Evolutionary conservation across 2,113 vertebrate species (phyloP).

Genomic region (Patagioenas fasciata): DNA sequence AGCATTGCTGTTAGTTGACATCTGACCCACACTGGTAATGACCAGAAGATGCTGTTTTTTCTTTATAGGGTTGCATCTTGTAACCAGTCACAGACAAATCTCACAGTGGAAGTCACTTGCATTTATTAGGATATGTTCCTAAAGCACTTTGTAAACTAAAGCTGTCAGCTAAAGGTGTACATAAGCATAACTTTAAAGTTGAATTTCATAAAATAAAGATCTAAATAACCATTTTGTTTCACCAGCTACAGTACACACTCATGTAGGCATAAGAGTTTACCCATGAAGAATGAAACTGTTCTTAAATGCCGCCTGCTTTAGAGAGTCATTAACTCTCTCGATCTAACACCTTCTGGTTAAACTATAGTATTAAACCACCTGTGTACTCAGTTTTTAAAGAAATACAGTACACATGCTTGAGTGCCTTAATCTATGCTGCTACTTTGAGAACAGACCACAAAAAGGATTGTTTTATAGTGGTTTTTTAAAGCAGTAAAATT

Average conservation of each 20-base stretch:
- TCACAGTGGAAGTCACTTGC: not conserved
- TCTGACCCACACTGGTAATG: not conserved
- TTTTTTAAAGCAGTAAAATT: slow-evolving; percentile 35
- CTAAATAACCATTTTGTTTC: not conserved
- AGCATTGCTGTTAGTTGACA: not conserved
- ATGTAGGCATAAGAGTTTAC: not conserved
- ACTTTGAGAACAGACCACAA: slow-evolving; percentile 48
- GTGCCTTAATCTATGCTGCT: not conserved
- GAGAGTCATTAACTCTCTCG: not conserved
- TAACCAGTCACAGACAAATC: not conserved
- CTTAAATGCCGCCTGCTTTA: not conserved
- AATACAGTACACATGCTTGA: not conserved
- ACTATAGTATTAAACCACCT: not conserved
- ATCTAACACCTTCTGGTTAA: not conserved
- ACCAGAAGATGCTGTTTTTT: not conserved
- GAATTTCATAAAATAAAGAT: not conserved
- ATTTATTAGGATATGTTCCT: not conserved
- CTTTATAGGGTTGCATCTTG: not conserved
- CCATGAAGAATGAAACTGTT: not conserved
- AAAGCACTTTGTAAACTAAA: not conserved
- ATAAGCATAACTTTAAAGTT: not conserved
- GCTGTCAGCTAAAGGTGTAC: not conserved
- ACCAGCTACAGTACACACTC: not conserved
- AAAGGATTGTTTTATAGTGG: slow-evolving; percentile 35
- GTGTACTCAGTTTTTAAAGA: slow-evolving; percentile 13